phyloP scores from a whole-genome alignment of 1,140 invertebrate species.

The Cydia amplana region DNA sequence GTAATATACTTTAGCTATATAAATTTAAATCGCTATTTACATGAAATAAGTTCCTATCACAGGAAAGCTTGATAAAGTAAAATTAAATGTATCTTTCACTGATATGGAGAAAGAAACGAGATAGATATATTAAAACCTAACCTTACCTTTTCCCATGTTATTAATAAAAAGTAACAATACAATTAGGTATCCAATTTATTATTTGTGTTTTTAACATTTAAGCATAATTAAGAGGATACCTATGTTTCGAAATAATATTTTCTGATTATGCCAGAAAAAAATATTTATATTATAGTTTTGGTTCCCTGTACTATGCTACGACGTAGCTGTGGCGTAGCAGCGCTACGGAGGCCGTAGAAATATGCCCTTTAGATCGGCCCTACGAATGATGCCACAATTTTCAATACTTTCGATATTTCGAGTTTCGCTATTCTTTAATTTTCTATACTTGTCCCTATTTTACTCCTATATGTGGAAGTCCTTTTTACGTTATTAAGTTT shows the following conservation, averaged over 20 bases:
- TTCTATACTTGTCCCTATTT: no score
- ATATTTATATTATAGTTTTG: not conserved
- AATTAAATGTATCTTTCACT: not conserved
- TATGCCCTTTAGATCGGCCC: not conserved
- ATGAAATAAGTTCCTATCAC: not conserved
- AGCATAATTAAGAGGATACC: not conserved
- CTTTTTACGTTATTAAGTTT: no score
- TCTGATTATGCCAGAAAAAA: not conserved
- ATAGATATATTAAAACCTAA: not conserved
- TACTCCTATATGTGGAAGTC: no score
- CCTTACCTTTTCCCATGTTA: not conserved
- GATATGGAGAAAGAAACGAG: not conserved
- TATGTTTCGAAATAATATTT: not conserved
- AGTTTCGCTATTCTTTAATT: no score
- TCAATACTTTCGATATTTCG: no score
- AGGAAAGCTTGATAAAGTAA: not conserved
- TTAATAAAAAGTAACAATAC: not conserved
- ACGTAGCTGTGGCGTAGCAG: conserved; percentile 33
- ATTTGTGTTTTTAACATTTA: not conserved
- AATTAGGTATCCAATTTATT: not conserved
- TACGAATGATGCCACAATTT: not conserved
- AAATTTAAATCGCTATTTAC: no score
- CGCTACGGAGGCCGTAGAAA: conserved; percentile 34
- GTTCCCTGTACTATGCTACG: conserved; percentile 35
- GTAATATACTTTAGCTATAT: no score